Evolutionary conservation across 2,113 vertebrate species (phyloP).

Genomic region (Macrotis lagotis): DNA sequence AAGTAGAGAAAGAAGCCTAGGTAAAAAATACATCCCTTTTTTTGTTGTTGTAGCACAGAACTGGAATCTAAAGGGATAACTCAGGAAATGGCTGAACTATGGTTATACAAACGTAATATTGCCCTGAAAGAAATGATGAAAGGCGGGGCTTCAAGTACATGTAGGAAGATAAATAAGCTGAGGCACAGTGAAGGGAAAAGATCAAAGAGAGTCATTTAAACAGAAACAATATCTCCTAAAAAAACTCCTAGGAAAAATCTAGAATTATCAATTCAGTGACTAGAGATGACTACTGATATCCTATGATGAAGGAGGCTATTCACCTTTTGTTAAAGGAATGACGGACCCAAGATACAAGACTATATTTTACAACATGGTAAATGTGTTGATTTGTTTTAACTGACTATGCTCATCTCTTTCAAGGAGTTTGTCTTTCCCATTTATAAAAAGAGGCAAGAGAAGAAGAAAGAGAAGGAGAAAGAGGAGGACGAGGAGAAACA

Average conservation of each 20-base stretch:
- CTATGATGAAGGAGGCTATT: background rate
- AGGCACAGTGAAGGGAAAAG: background rate
- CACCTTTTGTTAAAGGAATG: background rate
- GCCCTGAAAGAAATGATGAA: background rate
- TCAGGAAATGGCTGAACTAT: background rate
- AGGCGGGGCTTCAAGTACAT: background rate
- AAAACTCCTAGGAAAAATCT: background rate
- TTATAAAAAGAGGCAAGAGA: background rate
- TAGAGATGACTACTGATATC: background rate
- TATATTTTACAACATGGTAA: background rate
- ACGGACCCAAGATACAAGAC: background rate
- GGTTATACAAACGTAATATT: background rate
- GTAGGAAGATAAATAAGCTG: background rate
- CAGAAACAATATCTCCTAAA: background rate
- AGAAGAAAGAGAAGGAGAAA: too few species aligned
- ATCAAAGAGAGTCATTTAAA: background rate
- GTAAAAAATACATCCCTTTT: background rate
- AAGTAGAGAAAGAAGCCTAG: background rate
- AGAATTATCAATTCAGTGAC: background rate
- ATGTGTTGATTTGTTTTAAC: background rate
- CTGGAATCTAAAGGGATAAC: background rate
- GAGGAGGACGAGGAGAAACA: background rate
- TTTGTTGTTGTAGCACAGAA: background rate
- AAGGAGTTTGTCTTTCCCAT: background rate
- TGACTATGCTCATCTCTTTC: background rate